Evolutionary conservation across 2,113 vertebrate species (phyloP).

Genomic region (Saguinus midas): DNA sequence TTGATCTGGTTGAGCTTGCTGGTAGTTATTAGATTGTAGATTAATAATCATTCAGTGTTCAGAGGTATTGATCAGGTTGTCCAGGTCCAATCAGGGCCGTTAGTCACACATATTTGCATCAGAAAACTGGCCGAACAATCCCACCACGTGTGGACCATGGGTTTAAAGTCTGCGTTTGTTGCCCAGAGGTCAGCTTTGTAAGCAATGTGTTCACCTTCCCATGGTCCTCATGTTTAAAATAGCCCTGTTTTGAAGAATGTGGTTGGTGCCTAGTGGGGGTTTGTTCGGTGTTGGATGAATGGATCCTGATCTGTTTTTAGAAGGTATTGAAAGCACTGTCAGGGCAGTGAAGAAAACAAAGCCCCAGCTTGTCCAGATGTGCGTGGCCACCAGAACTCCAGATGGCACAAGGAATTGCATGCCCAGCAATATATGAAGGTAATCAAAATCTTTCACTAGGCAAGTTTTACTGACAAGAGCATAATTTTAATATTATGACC

Average conservation of each 20-base stretch:
- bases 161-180: not conserved
- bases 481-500: not conserved
- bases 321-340: not conserved
- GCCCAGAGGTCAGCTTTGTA: not conserved
- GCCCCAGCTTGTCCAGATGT: not conserved
- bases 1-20: no score
- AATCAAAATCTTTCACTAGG: not conserved
- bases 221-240: not conserved
- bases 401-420: not conserved
- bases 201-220: not conserved
- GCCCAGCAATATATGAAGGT: not conserved
- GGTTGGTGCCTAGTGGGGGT: not conserved
- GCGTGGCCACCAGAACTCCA: not conserved
- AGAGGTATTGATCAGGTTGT: no score
- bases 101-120: not conserved
- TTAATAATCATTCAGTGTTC: no score
- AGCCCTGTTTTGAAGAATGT: not conserved
- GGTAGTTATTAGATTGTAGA: not conserved
- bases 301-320: not conserved
- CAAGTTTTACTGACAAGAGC: not conserved
- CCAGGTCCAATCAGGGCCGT: not conserved
- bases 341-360: not conserved
- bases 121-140: not conserved
- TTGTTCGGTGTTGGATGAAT: not conserved
- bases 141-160: accelerated